These are phyloP conservation scores for Tokudaia tokunoshimensis DNA, from an alignment of 2,797 vertebrate genomes.

Conservation along the genomic window DNA sequence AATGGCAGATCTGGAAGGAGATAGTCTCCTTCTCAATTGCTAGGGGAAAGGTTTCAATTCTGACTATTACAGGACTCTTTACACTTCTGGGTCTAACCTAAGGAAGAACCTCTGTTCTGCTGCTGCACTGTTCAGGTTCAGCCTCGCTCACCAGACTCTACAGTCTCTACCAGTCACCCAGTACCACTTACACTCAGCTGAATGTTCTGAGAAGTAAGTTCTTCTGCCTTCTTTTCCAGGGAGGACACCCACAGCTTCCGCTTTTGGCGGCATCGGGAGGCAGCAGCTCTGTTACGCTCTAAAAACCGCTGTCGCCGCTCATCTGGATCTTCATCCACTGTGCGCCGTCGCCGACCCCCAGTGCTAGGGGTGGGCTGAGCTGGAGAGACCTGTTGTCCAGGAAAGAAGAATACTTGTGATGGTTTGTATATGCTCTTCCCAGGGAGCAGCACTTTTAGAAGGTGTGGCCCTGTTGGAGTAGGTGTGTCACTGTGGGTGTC, in stretches of 20 bases:
- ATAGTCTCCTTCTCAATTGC: neutral
- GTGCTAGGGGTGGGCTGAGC: slow-evolving; percentile 95
- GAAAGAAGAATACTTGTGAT: neutral
- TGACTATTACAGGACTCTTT: neutral
- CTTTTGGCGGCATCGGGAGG: slow-evolving; percentile 97
- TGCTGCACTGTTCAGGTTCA: slow-evolving; percentile 27
- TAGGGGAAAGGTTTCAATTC: slow-evolving; percentile 35
- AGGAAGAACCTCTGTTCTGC: slow-evolving; percentile 14
- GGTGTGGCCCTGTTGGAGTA: neutral
- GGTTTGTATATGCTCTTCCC: neutral
- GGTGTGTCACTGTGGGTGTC: neutral
- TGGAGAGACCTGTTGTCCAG: slow-evolving; percentile 93
- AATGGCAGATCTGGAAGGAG: neutral
- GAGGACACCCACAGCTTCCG: slow-evolving; percentile 97
- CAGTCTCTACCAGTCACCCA: neutral
- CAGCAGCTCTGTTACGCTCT: slow-evolving; percentile 96
- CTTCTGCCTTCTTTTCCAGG: slow-evolving; percentile 98
- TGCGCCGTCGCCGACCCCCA: slow-evolving; percentile 94
- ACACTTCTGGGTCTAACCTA: neutral
- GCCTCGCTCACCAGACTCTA: neutral
- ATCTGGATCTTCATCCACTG: slow-evolving; percentile 96
- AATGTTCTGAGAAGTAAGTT: slow-evolving; percentile 95
- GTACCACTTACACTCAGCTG: slow-evolving; percentile 94
- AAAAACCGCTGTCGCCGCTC: slow-evolving; percentile 97
- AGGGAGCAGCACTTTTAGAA: neutral